phyloP scores from a whole-genome alignment of 2,888 invertebrate species.

The Dryococelus australis region DNA sequence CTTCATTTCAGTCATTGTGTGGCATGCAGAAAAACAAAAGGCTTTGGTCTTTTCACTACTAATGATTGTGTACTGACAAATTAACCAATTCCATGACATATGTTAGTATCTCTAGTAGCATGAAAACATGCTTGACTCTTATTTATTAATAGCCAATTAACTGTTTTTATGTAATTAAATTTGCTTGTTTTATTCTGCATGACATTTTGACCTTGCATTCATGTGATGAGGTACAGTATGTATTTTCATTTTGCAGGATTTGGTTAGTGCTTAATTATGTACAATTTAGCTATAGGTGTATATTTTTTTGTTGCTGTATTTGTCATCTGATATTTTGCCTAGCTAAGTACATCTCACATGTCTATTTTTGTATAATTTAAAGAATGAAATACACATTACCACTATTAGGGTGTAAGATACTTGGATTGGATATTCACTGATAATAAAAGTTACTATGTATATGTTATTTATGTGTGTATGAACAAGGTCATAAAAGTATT shows the following conservation, averaged over 20 bases:
- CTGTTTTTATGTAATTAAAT: too few relatives aligned
- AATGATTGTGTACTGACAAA: background rate
- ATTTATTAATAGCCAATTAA: too few relatives aligned
- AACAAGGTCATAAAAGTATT: too few relatives aligned
- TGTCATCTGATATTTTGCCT: background rate
- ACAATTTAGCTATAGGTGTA: background rate
- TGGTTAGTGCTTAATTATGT: background rate
- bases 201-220: background rate
- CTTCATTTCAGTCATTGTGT: background rate
- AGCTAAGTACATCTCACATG: too few relatives aligned
- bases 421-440: too few relatives aligned
- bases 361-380: too few relatives aligned
- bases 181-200: background rate
- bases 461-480: too few relatives aligned
- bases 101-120: background rate
- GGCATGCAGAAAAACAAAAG: background rate
- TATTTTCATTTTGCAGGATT: background rate
- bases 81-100: background rate
- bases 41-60: background rate
- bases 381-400: too few relatives aligned
- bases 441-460: too few relatives aligned
- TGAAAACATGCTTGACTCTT: background rate
- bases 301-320: background rate
- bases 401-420: too few relatives aligned
- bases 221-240: background rate